phyloP scores from a whole-genome alignment of 1,140 invertebrate genomes.

The Aphelenchoides fujianensis region DNA sequence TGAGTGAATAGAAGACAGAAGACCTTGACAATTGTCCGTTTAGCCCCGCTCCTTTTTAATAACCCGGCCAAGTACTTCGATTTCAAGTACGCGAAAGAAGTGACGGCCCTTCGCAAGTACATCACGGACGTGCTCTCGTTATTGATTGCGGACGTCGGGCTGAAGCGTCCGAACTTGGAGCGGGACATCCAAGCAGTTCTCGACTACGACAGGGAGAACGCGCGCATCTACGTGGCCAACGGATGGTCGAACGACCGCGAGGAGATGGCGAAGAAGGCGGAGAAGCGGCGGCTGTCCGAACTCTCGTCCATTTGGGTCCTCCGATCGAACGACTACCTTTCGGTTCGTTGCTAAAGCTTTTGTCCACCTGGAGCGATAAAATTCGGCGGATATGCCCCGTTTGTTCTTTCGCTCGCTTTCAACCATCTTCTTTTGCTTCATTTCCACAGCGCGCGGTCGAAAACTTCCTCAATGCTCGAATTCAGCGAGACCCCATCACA shows the following conservation, averaged over 20 bases:
- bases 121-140: background rate
- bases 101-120: background rate
- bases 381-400: too few species aligned
- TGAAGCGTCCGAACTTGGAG: background rate
- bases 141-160: background rate
- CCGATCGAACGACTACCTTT: too few species aligned
- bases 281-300: background rate
- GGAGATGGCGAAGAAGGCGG: background rate
- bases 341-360: too few species aligned
- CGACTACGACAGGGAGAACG: background rate
- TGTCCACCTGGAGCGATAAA: too few species aligned
- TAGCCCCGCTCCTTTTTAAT: background rate
- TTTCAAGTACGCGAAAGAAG: background rate
- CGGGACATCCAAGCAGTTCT: background rate
- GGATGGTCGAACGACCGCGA: background rate
- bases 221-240: background rate
- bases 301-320: too few species aligned
- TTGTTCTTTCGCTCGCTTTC: too few species aligned
- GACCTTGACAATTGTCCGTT: too few species aligned
- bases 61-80: background rate
- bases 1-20: too few species aligned
- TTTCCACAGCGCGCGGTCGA: too few species aligned
- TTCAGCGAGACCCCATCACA: too few species aligned
- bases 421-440: too few species aligned
- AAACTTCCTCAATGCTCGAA: too few species aligned